A percentile compares a stretch with the other conserved stretches of the same genome.
phyloP scores from a whole-genome alignment of 2,113 vertebrate species.

The Hymenochirus boettgeri region DNA sequence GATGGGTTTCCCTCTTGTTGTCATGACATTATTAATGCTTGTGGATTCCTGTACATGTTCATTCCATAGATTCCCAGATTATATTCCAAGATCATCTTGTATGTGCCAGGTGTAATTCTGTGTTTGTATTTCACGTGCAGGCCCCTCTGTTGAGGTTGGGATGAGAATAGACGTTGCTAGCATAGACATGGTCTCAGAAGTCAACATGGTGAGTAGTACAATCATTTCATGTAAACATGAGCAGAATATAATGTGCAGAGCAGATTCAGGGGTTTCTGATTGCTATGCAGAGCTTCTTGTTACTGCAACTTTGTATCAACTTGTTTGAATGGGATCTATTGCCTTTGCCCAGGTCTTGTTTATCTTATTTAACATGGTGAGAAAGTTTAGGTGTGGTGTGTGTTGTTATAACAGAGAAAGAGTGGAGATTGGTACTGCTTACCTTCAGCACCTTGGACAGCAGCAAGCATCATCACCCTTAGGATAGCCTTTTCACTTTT shows the following conservation, averaged over 20 bases:
- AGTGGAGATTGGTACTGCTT: background rate
- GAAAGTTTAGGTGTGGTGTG: too few relatives aligned
- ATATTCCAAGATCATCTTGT: too few relatives aligned
- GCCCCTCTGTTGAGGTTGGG: constrained; percentile 86
- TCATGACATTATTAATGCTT: too few relatives aligned
- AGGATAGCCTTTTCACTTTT: too few relatives aligned
- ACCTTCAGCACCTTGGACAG: background rate
- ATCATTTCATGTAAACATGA: constrained; percentile 12
- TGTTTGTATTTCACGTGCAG: constrained; percentile 52
- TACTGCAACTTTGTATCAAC: constrained; percentile 37
- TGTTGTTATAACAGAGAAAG: background rate
- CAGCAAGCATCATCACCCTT: background rate
- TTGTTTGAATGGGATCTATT: too few relatives aligned
- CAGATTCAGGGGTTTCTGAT: constrained; percentile 18
- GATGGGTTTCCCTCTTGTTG: too few relatives aligned
- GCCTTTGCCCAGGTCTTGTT: too few relatives aligned
- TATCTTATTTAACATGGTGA: too few relatives aligned
- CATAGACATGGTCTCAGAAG: constrained; percentile 92
- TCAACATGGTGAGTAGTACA: constrained; percentile 90
- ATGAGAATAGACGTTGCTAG: constrained; percentile 91
- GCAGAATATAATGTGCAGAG: constrained; percentile 47
- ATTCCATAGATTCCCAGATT: too few relatives aligned
- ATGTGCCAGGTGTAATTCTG: too few relatives aligned
- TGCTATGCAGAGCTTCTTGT: constrained; percentile 19
- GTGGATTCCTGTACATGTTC: too few relatives aligned